Conservation (phyloP, 2,113 vertebrate species). For the Urocynchramus pylzowi region DNA sequence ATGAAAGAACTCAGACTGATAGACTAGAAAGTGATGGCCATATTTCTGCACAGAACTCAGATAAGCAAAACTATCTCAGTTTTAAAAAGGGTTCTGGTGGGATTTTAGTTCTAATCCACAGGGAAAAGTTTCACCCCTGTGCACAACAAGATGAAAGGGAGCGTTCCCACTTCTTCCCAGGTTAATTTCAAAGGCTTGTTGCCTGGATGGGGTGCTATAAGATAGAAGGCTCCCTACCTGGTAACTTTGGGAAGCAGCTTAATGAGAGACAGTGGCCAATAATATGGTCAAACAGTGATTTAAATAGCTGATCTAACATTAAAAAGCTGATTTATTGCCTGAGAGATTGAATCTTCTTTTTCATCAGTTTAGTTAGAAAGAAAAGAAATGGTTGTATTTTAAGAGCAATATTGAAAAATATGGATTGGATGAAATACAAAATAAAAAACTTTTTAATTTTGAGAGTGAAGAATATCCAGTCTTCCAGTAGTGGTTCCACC, state of each 20-base stretch:
- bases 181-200: not conserved
- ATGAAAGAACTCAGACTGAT: slow-evolving; percentile 13
- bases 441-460: not conserved
- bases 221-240: fast-evolving
- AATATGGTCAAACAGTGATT: not conserved
- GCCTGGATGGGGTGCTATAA: fast-evolving
- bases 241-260: not conserved
- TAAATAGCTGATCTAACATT: not conserved
- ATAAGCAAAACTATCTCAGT: not conserved
- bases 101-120: not conserved
- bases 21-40: not conserved
- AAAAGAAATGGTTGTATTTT: not conserved
- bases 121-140: not conserved
- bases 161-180: not conserved
- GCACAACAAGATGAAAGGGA: fast-evolving
- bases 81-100: not conserved
- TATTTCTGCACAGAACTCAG: not conserved
- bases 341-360: not conserved
- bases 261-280: not conserved
- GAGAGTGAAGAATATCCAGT: not conserved
- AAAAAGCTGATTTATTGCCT: not conserved
- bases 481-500: not conserved
- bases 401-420: not conserved
- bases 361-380: not conserved
- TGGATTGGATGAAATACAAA: not conserved